These are phyloP conservation scores for Camponotus fellah DNA, from an alignment of 2,888 invertebrate genomes.

Conservation along the genomic window DNA sequence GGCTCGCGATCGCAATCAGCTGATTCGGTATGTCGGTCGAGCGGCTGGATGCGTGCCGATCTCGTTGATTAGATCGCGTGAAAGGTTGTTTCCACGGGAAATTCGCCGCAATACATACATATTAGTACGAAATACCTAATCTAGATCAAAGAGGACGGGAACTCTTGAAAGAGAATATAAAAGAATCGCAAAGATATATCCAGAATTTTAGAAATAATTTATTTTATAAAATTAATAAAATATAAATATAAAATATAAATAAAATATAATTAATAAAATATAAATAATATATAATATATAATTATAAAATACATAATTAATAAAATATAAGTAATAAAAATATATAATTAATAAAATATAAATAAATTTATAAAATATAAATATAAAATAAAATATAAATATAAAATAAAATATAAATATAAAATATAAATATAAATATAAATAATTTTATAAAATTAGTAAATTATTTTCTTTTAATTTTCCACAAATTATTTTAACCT, in stretches of 20 bases:
- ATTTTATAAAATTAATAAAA: too few relatives aligned
- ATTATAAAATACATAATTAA: too few relatives aligned
- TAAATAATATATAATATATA: too few relatives aligned
- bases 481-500: neutral
- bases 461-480: neutral
- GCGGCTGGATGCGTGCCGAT: slow-evolving; percentile 33
- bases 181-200: neutral
- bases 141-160: neutral
- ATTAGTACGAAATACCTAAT: slow-evolving; percentile 17
- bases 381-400: too few relatives aligned
- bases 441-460: too few relatives aligned
- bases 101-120: neutral
- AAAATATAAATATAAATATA: too few relatives aligned
- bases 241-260: too few relatives aligned
- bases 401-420: too few relatives aligned
- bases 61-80: slow-evolving; percentile 33
- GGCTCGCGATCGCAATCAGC: slow-evolving; percentile 36
- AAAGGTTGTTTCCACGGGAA: slow-evolving; percentile 4
- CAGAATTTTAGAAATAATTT: neutral
- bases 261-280: too few relatives aligned
- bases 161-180: neutral
- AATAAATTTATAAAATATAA: too few relatives aligned
- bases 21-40: neutral
- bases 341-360: too few relatives aligned
- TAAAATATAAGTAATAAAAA: too few relatives aligned